Evolutionary conservation across 2,113 vertebrate species (phyloP), one percentile per base, ranked within the genome.

Genomic region (Protomyctophum bolini): DNA sequence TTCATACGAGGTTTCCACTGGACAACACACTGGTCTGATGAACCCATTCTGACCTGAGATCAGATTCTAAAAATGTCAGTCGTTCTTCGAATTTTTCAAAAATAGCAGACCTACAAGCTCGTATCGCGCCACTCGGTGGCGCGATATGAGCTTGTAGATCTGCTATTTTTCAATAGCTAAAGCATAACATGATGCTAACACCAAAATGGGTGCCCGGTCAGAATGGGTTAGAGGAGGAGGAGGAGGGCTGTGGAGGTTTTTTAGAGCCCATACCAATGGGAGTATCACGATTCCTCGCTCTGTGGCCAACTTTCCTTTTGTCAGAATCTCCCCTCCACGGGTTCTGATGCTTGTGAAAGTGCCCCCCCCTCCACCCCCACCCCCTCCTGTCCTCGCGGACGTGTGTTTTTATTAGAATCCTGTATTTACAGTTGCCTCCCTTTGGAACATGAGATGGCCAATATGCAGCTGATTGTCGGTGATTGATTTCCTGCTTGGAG

Each of bases 181-280:
- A n/a, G n/a, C n/a, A n/a, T n/a, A n/a, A n/a, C n/a, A n/a, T n/a
- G n/a, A n/a, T n/a, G n/a, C n/a, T n/a, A n/a, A n/a, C n/a, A n/a
- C n/a, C n/a, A n/a, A n/a, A n/a, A n/a, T n/a, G n/a, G n/a, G n/a
- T n/a, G n/a, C n/a, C n/a, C n/a, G n/a, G n/a, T n/a, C n/a, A n/a
- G n/a, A n/a, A n/a, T n/a, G n/a, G n/a, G n/a, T n/a, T n/a, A 73
- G 58, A 75, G 64, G n/a, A 41, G 33, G 58, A 75, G 64, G n/a
- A 41, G 33, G 33, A 58, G 66, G 63, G 55, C 47, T 60, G 29
- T 63, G 54, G 70, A 41, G 33, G 33, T 41, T 41, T 33, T 70
- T 81, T 51, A 70, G 47, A 65, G 51, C 15, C 56, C 72, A 79
- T 76, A 80, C 66, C 75, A 71, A 48, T 50, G 81, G 87, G 85